Conservation (phyloP, 1,140 invertebrate species). For the Lepidurus apus region DNA sequence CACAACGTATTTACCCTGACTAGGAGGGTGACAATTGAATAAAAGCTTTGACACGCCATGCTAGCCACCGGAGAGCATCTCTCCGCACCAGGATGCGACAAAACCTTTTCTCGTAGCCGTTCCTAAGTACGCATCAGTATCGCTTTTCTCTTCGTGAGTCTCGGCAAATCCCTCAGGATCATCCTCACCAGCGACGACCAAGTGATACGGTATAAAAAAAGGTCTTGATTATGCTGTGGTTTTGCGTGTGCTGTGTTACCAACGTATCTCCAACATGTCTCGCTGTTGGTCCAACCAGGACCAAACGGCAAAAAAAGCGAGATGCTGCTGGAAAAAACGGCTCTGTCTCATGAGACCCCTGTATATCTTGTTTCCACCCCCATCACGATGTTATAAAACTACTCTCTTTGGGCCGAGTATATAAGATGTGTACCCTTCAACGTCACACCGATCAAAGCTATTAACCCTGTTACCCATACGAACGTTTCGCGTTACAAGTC, state of each 20-base stretch:
- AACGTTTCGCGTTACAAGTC: slow-evolving; percentile 5
- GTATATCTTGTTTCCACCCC: not conserved
- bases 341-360: not conserved
- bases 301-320: slow-evolving; percentile 1
- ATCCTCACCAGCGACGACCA: not conserved
- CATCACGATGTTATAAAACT: too few relatives aligned
- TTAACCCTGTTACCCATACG: not conserved
- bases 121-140: not conserved
- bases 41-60: slow-evolving; percentile 19
- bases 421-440: too few relatives aligned
- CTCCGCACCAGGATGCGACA: not conserved
- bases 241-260: not conserved
- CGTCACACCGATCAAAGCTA: not conserved
- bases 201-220: not conserved
- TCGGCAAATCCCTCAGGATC: not conserved
- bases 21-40: slow-evolving; percentile 13
- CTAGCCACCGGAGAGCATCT: slow-evolving; percentile 11
- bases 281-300: not conserved
- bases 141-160: not conserved
- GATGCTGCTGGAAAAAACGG: not conserved
- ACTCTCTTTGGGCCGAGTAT: too few relatives aligned
- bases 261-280: not conserved
- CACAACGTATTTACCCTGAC: not conserved
- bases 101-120: not conserved
- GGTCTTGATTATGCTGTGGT: not conserved